phyloP scores from a whole-genome alignment of 2,888 invertebrate species.

The Macrophya annulata region DNA sequence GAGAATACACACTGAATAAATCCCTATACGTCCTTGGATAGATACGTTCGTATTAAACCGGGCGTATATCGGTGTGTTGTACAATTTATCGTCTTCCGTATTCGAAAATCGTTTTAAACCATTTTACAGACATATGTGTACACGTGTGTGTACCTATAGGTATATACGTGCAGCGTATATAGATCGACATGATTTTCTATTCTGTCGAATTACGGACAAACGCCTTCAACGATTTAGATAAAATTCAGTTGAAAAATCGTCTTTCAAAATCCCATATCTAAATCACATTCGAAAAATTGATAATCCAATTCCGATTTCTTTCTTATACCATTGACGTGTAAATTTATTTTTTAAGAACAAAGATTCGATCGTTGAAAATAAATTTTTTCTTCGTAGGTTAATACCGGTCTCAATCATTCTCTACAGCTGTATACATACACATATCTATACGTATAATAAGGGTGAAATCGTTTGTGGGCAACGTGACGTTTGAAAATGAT shows the following conservation, averaged over 20 bases:
- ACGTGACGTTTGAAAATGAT: not conserved
- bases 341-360: not conserved
- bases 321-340: not conserved
- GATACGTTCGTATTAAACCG: not conserved
- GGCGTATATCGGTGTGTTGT: not conserved
- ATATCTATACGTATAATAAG: not conserved
- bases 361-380: not conserved
- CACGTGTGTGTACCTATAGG: no score
- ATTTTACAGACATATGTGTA: not conserved
- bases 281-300: not conserved
- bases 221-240: not conserved
- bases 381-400: not conserved
- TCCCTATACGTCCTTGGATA: not conserved
- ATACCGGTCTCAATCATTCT: not conserved
- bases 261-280: not conserved
- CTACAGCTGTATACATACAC: not conserved
- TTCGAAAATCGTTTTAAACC: conserved; percentile 22
- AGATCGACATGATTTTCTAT: conserved; percentile 7
- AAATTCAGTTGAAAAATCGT: not conserved
- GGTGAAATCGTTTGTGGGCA: not conserved
- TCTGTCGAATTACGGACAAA: not conserved
- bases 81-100: not conserved
- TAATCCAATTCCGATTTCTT: not conserved
- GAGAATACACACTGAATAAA: conserved; percentile 36
- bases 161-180: conserved; percentile 5